phyloP scores from a whole-genome alignment of 2,888 invertebrate species.

The Thymelicus lineola region DNA sequence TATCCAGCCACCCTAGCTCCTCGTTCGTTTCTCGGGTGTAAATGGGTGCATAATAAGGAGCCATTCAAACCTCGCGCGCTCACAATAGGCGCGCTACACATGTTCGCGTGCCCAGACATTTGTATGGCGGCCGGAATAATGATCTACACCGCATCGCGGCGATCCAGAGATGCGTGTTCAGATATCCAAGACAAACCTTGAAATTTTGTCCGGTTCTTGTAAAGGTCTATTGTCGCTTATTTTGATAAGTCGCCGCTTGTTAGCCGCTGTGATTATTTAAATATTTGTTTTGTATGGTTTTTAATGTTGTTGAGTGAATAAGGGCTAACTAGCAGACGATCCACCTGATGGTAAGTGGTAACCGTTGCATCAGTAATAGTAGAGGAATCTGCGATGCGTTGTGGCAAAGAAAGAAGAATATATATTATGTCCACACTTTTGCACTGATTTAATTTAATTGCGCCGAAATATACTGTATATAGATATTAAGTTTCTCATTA shows the following conservation, averaged over 20 bases:
- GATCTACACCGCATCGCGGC: constrained; percentile 66
- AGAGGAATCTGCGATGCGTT: too few species aligned
- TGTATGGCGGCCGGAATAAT: constrained; percentile 80
- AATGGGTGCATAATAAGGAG: constrained; percentile 84
- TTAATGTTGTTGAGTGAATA: background rate
- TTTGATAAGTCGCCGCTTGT: constrained; percentile 26
- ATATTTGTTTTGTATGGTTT: constrained; percentile 14
- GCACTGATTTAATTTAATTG: too few species aligned
- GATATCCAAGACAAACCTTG: constrained; percentile 37
- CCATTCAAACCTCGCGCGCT: constrained; percentile 81
- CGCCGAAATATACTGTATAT: too few species aligned
- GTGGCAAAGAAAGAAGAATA: too few species aligned
- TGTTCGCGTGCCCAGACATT: constrained; percentile 74
- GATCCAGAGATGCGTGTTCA: constrained; percentile 31
- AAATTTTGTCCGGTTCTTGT: constrained; percentile 34
- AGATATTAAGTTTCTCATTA: too few species aligned
- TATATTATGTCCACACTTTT: too few species aligned
- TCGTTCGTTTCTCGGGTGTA: constrained; percentile 64
- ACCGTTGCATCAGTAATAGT: too few species aligned
- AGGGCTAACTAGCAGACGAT: too few species aligned
- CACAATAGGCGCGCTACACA: constrained; percentile 81
- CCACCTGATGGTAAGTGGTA: too few species aligned
- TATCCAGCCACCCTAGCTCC: constrained; percentile 56
- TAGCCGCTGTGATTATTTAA: constrained; percentile 26
- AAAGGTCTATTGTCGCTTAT: constrained; percentile 26